These are phyloP conservation scores for Cheilosia grossa DNA, from an alignment of 2,888 invertebrate genomes.

Conservation along the genomic window DNA sequence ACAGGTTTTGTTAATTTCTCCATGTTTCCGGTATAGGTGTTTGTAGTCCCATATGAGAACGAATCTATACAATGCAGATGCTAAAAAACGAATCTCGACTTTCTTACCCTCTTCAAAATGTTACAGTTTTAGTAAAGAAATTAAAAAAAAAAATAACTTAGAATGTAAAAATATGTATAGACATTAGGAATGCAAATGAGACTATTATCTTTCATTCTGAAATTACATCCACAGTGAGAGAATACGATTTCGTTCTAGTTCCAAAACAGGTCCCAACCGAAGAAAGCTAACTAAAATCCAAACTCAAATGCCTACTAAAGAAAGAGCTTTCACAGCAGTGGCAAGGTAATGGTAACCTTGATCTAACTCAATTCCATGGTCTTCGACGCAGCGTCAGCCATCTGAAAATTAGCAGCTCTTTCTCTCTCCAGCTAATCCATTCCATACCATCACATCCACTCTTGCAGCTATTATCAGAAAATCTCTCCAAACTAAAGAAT, in stretches of 20 bases:
- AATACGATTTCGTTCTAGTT: background rate
- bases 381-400: conserved; percentile 55
- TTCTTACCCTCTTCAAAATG: too few species aligned
- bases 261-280: background rate
- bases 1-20: too few species aligned
- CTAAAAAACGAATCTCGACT: too few species aligned
- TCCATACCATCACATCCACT: conserved; percentile 11
- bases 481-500: conserved; percentile 39
- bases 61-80: too few species aligned
- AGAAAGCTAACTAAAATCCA: background rate
- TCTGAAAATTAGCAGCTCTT: conserved; percentile 13
- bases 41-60: too few species aligned
- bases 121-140: too few species aligned
- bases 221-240: background rate
- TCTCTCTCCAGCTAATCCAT: conserved; percentile 19
- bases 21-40: too few species aligned
- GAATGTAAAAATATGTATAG: background rate
- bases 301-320: background rate
- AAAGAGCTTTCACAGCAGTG: background rate
- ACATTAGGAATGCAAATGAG: background rate
- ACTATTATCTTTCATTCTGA: background rate
- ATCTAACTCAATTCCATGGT: conserved; percentile 71
- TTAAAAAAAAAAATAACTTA: too few species aligned
- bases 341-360: conserved; percentile 59
- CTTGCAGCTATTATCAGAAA: conserved; percentile 49